Base-by-base conservation (phyloP, 2,797 vertebrate genomes). In the Melanotaenia boesemani region DNA sequence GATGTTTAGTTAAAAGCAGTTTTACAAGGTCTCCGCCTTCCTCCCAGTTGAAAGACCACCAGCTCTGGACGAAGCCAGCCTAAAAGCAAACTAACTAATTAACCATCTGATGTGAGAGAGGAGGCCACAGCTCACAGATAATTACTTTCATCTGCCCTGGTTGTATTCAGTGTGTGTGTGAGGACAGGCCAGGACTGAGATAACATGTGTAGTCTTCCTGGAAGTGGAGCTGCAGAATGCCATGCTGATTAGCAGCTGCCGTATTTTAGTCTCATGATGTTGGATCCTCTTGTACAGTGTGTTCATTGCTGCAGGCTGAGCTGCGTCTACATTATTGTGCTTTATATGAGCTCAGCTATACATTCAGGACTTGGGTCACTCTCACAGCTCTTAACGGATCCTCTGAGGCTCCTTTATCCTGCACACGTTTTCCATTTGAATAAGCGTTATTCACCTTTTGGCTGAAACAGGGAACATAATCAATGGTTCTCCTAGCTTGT, bases 81-180 rank as follows among this genome's bases (percentile, higher is more conserved):
- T 88, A 11, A 81, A 70, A 88, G 81, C 79, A 89, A 86, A 86
- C 67, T 64, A 68, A 83, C 81, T 87, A 88, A 93, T 92, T 88
- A 86, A 84, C 58, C 82, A 76, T 88, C 83, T 85, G 86, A 90
- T 88, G 74, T 50, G 55, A 88, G 85, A 79, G 77, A 75, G 57
- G 2, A 67, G 74, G 72, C 82, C 77, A 46, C 73, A 34, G 59
- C 77, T 79, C 68, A 56, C 69, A 83, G 82, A 85, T 88, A 91
- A 93, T 87, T 74, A 71, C 83, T 92, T 89, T 84, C 86, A 89
- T 91, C 87, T 90, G 91, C 80, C 78, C 60, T 56, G 75, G 69
- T 87, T 81, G 37, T 39, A 9, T 39, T 10, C 9, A 34, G 37
- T 39, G 37, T 67, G 50, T 78, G 80, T 56, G 63, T 41, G 70